Conservation (phyloP, 1,140 invertebrate genomes). For the Lithobius niger region DNA sequence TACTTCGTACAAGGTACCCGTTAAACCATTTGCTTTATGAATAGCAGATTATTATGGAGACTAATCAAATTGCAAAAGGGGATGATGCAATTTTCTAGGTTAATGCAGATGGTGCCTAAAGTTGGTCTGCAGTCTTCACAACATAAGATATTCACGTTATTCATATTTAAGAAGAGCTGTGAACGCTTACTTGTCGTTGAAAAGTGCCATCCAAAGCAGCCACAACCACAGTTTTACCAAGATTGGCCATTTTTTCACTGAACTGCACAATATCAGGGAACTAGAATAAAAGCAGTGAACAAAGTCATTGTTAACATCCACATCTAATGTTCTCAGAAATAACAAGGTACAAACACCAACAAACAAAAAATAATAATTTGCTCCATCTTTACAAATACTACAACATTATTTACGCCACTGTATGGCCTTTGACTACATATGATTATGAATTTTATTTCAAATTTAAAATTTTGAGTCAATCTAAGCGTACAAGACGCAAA, state of each 20-base stretch:
- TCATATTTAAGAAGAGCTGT: neutral
- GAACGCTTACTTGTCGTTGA: slow-evolving; percentile 35
- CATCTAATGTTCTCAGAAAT: neutral
- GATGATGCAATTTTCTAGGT: too few relatives aligned
- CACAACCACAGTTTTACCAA: slow-evolving; percentile 47
- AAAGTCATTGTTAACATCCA: neutral
- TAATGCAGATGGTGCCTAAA: too few relatives aligned
- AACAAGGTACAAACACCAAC: slow-evolving; percentile 6
- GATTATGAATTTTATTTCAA: too few relatives aligned
- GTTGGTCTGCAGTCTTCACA: too few relatives aligned
- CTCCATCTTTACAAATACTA: neutral
- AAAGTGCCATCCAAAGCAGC: slow-evolving; percentile 49
- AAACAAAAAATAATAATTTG: slow-evolving; percentile 9
- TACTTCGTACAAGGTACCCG: too few relatives aligned
- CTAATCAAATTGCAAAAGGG: too few relatives aligned
- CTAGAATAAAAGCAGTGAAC: slow-evolving; percentile 26
- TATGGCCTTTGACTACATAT: too few relatives aligned
- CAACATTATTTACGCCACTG: too few relatives aligned
- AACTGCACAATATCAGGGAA: slow-evolving; percentile 46
- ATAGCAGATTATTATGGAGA: too few relatives aligned
- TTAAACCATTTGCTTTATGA: too few relatives aligned
- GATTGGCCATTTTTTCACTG: slow-evolving; percentile 43
- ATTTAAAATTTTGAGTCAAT: too few relatives aligned
- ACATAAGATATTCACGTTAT: neutral
- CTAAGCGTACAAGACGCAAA: too few relatives aligned